Evolutionary conservation across 2,888 invertebrate species (phyloP), one percentile per base, ranked within the genome.

Genomic region (Rhorus exstirpatorius): DNA sequence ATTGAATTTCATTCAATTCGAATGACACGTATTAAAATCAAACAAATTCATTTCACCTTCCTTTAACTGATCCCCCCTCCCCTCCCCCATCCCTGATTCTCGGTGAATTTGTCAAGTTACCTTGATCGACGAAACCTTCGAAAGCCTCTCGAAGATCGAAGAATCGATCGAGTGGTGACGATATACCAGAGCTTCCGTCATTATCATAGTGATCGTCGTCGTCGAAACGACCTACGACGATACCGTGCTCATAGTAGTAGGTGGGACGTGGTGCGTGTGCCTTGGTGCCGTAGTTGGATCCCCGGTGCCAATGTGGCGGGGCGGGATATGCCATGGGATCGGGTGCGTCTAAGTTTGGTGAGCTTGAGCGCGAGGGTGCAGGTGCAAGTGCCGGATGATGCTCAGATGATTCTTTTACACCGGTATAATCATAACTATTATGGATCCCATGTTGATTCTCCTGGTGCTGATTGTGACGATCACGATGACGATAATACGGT

Each of bases 41-140:
- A 55, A 7, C 4, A 51, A 51, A 51, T 53, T 10, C 1, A 55
- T 72, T 31, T 49, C 14, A 53, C 10, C 46, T 14, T 44, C n/a
- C 1, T 17, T n/a, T 17, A 1, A n/a, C n/a, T n/a, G n/a, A n/a
- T n/a, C n/a, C n/a, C n/a, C 53, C 35, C 77, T 67, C 4, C 31
- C 44, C 26, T 60, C 65, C 14, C 83, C 58, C 17, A 12, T 44
- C 55, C 17, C 35, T 3, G 26, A 49, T 71, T 79, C 26, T 19
- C 24, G 38, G 14, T 67, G 94, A 93, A 78, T 92, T 93, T 94
- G 94, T 95, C 74, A 44, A 78, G 75, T 79, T 95, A 93, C 95
- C 95, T 91, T 95, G 95, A 93, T 95, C 95, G 93, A 95, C 94
- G 93, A 95, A 94, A 92, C 95, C 94, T 92, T 95, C 94, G 93